Conservation (phyloP, 2,113 vertebrate species). For the Oncorhynchus gorbuscha region DNA sequence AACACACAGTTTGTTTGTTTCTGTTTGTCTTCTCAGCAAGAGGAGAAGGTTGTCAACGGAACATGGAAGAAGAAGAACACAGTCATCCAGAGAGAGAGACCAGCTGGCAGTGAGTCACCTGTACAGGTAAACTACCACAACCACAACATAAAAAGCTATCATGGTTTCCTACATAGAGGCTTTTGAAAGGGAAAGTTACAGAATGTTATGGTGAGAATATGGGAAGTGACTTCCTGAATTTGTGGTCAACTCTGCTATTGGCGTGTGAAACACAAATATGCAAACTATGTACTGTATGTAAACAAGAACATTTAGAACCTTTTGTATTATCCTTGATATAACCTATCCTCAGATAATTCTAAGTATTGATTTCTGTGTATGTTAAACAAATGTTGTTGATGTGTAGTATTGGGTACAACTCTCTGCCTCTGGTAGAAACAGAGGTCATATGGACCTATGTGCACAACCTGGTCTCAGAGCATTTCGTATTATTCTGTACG, state of each 20-base stretch:
- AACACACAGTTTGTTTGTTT: neutral
- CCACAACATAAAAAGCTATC: neutral
- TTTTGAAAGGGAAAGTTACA: no score
- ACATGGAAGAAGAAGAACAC: conserved; percentile 71
- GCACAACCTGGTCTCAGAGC: neutral
- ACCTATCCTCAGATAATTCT: neutral
- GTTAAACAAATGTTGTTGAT: neutral
- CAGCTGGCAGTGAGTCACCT: conserved; percentile 71
- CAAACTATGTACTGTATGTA: neutral
- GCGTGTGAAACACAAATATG: neutral
- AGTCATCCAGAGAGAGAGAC: conserved; percentile 69
- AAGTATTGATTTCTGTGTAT: neutral
- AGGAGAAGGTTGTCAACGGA: conserved; percentile 46
- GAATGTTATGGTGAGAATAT: no score
- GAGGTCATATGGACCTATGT: neutral
- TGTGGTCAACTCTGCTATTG: conserved; percentile 15
- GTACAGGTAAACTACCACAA: conserved; percentile 58
- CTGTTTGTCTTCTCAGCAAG: conserved; percentile 43
- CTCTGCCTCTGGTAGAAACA: neutral
- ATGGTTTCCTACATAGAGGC: no score
- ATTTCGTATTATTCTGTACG: no score
- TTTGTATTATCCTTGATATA: neutral
- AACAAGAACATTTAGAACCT: neutral
- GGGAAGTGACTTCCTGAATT: neutral
- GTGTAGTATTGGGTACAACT: neutral